These are phyloP conservation scores for Oasisia sp. DNA, from an alignment of 2,888 invertebrate genomes.

Conservation along the genomic window DNA sequence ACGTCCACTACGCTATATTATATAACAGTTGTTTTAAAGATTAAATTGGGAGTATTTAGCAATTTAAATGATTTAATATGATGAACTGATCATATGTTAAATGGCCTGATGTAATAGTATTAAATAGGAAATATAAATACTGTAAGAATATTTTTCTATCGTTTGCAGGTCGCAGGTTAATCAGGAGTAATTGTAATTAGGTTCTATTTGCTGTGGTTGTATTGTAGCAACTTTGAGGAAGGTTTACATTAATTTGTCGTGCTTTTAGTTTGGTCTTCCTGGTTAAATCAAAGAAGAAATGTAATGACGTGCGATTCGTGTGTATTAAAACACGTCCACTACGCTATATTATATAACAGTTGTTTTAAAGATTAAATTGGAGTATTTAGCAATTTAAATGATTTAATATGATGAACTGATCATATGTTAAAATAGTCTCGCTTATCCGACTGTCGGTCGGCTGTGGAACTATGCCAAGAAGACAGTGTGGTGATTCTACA, in stretches of 20 bases:
- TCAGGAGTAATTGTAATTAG: background rate
- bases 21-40: background rate
- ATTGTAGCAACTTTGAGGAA: background rate
- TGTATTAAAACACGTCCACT: background rate
- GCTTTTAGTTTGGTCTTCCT: background rate
- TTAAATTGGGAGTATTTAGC: background rate
- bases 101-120: background rate
- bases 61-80: background rate
- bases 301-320: background rate
- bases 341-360: too few species aligned
- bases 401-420: background rate
- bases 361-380: background rate
- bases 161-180: slow-evolving; percentile 44
- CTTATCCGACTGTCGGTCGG: too few species aligned
- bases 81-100: background rate
- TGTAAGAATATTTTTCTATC: slow-evolving; percentile 24
- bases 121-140: too few species aligned
- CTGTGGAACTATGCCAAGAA: too few species aligned
- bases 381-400: background rate
- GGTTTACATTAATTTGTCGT: background rate
- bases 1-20: too few species aligned
- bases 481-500: too few species aligned
- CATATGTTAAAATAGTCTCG: background rate
- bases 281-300: background rate
- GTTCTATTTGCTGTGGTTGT: background rate